A percentile compares a stretch with the other conserved stretches of the same genome.
phyloP scores from a whole-genome alignment of 1,140 invertebrate genomes.

The Pseudomyrmex gracilis region DNA sequence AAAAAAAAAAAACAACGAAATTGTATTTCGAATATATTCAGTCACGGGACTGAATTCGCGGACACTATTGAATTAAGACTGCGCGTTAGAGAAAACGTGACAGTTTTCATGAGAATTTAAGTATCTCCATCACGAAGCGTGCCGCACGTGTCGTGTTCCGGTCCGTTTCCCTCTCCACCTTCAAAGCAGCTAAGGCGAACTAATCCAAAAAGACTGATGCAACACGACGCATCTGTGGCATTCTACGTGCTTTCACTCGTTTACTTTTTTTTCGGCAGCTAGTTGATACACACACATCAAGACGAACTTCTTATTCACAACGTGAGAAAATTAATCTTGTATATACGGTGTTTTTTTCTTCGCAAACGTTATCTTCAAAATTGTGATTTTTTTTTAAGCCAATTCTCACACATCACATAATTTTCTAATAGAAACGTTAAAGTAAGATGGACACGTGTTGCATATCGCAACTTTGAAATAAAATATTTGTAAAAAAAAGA shows the following conservation, averaged over 20 bases:
- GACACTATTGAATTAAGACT: background rate
- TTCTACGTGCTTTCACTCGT: constrained; percentile 4
- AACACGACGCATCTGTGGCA: constrained; percentile 21
- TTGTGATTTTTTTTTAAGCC: too few relatives aligned
- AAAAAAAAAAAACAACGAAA: too few relatives aligned
- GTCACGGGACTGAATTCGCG: background rate
- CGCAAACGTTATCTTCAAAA: background rate
- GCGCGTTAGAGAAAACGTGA: background rate
- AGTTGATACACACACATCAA: constrained; percentile 10
- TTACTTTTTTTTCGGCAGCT: background rate
- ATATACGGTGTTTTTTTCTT: background rate
- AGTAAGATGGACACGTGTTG: too few relatives aligned
- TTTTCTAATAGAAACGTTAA: too few relatives aligned
- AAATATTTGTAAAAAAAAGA: too few relatives aligned
- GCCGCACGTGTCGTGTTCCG: constrained; percentile 30
- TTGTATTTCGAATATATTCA: too few relatives aligned
- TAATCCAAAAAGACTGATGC: constrained; percentile 36
- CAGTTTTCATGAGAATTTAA: background rate
- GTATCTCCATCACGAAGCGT: constrained; percentile 4
- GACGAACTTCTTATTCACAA: background rate
- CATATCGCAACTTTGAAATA: too few relatives aligned
- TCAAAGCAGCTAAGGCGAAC: background rate
- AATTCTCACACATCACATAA: too few relatives aligned
- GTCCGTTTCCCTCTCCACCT: constrained; percentile 26
- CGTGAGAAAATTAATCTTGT: constrained; percentile 33